Conservation (phyloP, 1,140 invertebrate genomes). For the Schlechtendalia chinensis region DNA sequence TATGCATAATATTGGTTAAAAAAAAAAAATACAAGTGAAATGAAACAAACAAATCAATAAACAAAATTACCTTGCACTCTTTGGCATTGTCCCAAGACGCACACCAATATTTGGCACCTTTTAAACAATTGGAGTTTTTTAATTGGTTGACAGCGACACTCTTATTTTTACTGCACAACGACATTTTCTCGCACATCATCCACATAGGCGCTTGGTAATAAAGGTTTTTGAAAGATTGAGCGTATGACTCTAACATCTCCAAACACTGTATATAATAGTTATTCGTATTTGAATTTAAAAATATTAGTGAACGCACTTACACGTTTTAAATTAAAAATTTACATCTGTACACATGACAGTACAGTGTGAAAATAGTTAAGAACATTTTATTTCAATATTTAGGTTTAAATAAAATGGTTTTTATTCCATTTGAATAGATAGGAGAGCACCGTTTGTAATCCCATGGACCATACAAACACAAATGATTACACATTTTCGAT, state of each 20-base stretch:
- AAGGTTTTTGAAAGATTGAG: slow-evolving; percentile 39
- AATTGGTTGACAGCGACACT: slow-evolving; percentile 23
- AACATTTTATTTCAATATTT: not conserved
- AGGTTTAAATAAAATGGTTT: not conserved
- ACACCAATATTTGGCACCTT: slow-evolving; percentile 17
- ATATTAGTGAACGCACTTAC: not conserved
- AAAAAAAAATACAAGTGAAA: too few relatives aligned
- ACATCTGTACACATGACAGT: not conserved
- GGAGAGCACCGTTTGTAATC: not conserved
- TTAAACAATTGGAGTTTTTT: slow-evolving; percentile 15
- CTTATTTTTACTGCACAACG: slow-evolving; percentile 26
- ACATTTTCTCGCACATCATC: slow-evolving; percentile 30
- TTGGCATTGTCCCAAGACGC: slow-evolving; percentile 13
- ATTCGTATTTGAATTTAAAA: slow-evolving; percentile 6
- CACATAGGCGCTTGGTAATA: slow-evolving; percentile 1
- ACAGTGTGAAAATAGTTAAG: not conserved
- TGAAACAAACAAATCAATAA: too few relatives aligned
- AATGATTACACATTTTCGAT: not conserved
- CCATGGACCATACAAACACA: not conserved
- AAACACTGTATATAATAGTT: slow-evolving; percentile 42
- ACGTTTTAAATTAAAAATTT: not conserved
- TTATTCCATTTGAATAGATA: not conserved
- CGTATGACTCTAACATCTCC: slow-evolving; percentile 32
- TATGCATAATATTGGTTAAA: too few relatives aligned
- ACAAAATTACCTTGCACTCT: slow-evolving; percentile 35